These are phyloP conservation scores for Brachyptera risi DNA, from an alignment of 2,888 invertebrate genomes.

Conservation along the genomic window DNA sequence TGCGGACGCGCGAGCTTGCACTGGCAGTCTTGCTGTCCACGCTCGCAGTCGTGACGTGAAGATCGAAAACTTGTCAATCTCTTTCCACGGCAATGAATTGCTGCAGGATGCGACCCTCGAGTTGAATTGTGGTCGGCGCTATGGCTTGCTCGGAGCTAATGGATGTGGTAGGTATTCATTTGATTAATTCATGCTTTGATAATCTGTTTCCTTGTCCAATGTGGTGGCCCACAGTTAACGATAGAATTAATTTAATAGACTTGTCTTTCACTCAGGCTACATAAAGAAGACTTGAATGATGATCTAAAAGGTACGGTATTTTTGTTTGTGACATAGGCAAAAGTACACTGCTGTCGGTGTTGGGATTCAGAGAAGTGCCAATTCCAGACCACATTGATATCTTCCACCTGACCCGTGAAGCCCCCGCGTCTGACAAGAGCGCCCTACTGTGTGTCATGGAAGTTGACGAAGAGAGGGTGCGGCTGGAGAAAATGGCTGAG, in stretches of 20 bases:
- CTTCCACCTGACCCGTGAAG: slow-evolving; percentile 94
- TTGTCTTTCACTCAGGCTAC: too few relatives aligned
- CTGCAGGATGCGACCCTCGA: slow-evolving; percentile 94
- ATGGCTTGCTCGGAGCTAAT: slow-evolving; percentile 95
- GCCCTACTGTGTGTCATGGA: slow-evolving; percentile 97
- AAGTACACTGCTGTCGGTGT: slow-evolving; percentile 85
- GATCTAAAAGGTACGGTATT: too few relatives aligned
- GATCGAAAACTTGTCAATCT: slow-evolving; percentile 93
- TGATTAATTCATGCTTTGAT: too few relatives aligned
- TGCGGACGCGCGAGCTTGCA: slow-evolving; percentile 89
- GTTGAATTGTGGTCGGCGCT: slow-evolving; percentile 94
- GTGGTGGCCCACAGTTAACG: too few relatives aligned
- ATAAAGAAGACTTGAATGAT: too few relatives aligned
- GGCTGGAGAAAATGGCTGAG: slow-evolving; percentile 90
- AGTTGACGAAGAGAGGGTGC: slow-evolving; percentile 89
- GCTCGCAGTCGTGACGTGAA: slow-evolving; percentile 95
- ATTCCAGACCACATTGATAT: slow-evolving; percentile 97
- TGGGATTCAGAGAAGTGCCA: slow-evolving; percentile 92
- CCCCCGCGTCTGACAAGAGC: slow-evolving; percentile 96
- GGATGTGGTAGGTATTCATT: slow-evolving; percentile 71
- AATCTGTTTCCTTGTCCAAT: too few relatives aligned
- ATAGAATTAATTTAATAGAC: too few relatives aligned
- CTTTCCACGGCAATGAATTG: slow-evolving; percentile 96
- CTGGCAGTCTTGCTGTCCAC: slow-evolving; percentile 93
- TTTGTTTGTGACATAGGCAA: slow-evolving; percentile 63